Percentiles rank a stretch among this genome's conserved stretches.
Conservation (phyloP, 2,888 invertebrate genomes). For the Tetrapedia diversipes region DNA sequence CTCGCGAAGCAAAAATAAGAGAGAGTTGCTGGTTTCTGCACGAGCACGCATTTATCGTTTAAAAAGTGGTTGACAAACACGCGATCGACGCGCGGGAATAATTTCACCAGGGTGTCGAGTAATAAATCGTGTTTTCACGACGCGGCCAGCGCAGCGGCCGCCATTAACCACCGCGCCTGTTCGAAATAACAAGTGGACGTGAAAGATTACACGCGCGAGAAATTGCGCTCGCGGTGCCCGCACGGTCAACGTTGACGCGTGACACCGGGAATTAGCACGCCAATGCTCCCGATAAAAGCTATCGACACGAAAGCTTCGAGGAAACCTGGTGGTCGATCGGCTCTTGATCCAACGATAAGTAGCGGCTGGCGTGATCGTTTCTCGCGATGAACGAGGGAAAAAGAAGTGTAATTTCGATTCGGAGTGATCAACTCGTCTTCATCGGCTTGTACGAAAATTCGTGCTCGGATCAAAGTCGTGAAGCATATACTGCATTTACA, state of each 20-base stretch:
- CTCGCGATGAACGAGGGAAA: neutral
- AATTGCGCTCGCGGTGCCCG: slow-evolving; percentile 13
- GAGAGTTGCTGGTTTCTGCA: slow-evolving; percentile 19
- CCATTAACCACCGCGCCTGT: slow-evolving; percentile 35
- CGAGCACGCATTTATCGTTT: slow-evolving; percentile 9
- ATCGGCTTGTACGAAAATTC: too few species aligned
- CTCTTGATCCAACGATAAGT: neutral
- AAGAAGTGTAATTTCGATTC: too few species aligned
- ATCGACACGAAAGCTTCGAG: slow-evolving; percentile 12
- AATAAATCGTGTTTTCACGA: slow-evolving; percentile 45
- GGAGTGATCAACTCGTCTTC: too few species aligned
- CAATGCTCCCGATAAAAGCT: slow-evolving; percentile 19
- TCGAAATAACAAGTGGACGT: slow-evolving; percentile 33
- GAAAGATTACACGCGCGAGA: slow-evolving; percentile 46
- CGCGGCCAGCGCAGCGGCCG: slow-evolving; percentile 22
- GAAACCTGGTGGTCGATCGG: slow-evolving; percentile 13
- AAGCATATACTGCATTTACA: too few species aligned
- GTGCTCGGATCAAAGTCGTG: too few species aligned
- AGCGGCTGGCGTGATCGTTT: neutral
- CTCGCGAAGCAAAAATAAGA: neutral
- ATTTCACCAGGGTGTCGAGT: slow-evolving; percentile 32
- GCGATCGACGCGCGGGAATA: slow-evolving; percentile 38
- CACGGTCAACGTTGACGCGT: slow-evolving; percentile 30
- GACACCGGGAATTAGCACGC: slow-evolving; percentile 38
- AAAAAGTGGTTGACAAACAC: slow-evolving; percentile 33